Percentiles rank a stretch among this genome's conserved stretches.
Evolutionary conservation across 2,888 invertebrate genomes (phyloP).

Genomic region (Netelia fuscicornis): DNA sequence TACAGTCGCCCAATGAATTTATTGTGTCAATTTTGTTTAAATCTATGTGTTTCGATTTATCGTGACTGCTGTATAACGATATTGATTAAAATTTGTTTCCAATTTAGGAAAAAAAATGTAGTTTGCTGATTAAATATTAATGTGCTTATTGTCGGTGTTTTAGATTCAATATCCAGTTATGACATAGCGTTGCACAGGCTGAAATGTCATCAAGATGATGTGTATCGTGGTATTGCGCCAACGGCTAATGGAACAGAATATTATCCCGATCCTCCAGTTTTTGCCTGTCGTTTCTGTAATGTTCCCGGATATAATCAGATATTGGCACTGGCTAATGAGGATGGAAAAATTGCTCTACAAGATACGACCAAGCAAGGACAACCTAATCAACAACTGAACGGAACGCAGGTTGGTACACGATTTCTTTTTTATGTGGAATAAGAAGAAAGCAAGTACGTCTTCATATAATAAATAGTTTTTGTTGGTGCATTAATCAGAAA

Average conservation of each 20-base stretch:
- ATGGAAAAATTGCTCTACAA: conserved; percentile 89
- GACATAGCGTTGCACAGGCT: conserved; percentile 89
- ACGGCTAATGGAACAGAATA: conserved; percentile 85
- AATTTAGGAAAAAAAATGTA: background rate
- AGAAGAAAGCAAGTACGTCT: background rate
- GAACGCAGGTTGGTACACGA: conserved; percentile 85
- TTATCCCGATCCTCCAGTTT: conserved; percentile 90
- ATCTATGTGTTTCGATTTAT: background rate
- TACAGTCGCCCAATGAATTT: background rate
- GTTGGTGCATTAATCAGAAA: too few relatives aligned
- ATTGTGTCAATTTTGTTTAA: too few relatives aligned
- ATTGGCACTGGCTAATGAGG: conserved; percentile 94
- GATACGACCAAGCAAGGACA: conserved; percentile 78
- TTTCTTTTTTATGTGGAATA: background rate
- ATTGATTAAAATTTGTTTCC: background rate
- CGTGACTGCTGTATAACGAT: background rate
- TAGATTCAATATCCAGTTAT: conserved; percentile 85
- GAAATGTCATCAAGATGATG: conserved; percentile 88
- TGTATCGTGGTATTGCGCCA: conserved; percentile 88
- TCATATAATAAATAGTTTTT: too few relatives aligned
- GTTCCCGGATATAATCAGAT: conserved; percentile 89
- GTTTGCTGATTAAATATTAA: background rate
- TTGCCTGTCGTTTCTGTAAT: conserved; percentile 92
- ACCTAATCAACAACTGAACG: conserved; percentile 74
- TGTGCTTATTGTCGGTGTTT: conserved; percentile 48